Evolutionary conservation across 1,140 invertebrate genomes (phyloP).

Genomic region (Aethina tumida): DNA sequence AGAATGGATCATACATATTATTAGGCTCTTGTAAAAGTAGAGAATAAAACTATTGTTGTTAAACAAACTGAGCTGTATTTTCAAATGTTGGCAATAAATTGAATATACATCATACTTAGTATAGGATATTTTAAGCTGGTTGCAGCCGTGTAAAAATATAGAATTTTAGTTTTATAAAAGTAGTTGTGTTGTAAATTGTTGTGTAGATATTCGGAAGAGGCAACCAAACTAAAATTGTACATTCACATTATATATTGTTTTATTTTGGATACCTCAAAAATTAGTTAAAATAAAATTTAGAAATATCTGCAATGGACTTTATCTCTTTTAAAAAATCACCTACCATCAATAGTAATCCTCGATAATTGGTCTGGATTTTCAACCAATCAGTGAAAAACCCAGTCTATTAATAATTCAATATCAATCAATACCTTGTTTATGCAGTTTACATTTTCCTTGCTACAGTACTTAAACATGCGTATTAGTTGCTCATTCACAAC

Average conservation of each 20-base stretch:
- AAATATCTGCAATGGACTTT: too few species aligned
- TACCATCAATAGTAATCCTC: too few species aligned
- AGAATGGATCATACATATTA: too few species aligned
- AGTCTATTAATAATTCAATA: too few species aligned
- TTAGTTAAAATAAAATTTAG: slow-evolving; percentile 1
- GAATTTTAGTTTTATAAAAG: slow-evolving; percentile 15
- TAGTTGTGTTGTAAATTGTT: slow-evolving; percentile 13
- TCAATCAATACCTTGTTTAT: too few species aligned
- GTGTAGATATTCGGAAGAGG: slow-evolving; percentile 6
- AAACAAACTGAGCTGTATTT: slow-evolving; percentile 18
- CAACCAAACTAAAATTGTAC: slow-evolving; percentile 7
- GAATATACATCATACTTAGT: slow-evolving; percentile 11
- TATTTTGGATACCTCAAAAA: slow-evolving; percentile 4
- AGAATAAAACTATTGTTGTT: slow-evolving; percentile 15
- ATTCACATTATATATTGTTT: slow-evolving; percentile 1
- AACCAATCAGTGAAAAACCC: too few species aligned
- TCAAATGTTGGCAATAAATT: slow-evolving; percentile 18
- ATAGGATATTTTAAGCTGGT: slow-evolving; percentile 8
- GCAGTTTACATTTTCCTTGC: too few species aligned
- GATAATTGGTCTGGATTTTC: too few species aligned
- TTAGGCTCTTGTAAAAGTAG: slow-evolving; percentile 15
- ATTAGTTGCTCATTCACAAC: too few species aligned
- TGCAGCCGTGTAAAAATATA: slow-evolving; percentile 11
- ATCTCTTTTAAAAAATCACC: too few species aligned
- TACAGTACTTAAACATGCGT: too few species aligned